phyloP scores from a whole-genome alignment of 2,888 invertebrate genomes.

The Pammene fasciana region DNA sequence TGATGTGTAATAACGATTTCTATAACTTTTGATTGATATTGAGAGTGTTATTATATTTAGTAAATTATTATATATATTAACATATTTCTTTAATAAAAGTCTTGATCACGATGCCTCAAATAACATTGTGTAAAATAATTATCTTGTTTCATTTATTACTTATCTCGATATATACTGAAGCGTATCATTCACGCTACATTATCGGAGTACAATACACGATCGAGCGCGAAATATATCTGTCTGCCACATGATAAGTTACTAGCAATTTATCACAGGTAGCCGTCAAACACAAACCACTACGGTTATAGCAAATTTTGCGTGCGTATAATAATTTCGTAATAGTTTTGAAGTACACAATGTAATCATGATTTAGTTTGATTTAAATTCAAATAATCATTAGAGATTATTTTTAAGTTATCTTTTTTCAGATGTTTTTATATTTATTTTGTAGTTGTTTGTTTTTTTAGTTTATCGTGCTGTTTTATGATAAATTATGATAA shows the following conservation, averaged over 20 bases:
- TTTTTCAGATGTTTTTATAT: neutral
- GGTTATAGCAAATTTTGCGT: conserved; percentile 45
- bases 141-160: neutral
- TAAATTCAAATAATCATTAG: neutral
- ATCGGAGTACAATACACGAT: conserved; percentile 63
- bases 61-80: too few relatives aligned
- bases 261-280: conserved; percentile 68
- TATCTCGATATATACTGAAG: conserved; percentile 23
- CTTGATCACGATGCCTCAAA: too few relatives aligned
- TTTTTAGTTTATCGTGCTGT: too few relatives aligned
- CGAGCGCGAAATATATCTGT: conserved; percentile 67
- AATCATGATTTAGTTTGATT: neutral
- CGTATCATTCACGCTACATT: conserved; percentile 44
- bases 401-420: too few relatives aligned
- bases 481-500: too few relatives aligned
- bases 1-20: too few relatives aligned
- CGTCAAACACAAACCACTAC: conserved; percentile 62
- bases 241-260: conserved; percentile 61
- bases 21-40: too few relatives aligned
- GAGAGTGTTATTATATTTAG: too few relatives aligned
- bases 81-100: too few relatives aligned
- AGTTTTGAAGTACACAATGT: neutral
- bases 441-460: too few relatives aligned
- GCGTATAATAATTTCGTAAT: conserved; percentile 43
- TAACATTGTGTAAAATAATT: neutral